A percentile compares a stretch with the other conserved stretches of the same genome.
Evolutionary conservation across 2,113 vertebrate species (phyloP).

Genomic region (Steatornis caripensis): DNA sequence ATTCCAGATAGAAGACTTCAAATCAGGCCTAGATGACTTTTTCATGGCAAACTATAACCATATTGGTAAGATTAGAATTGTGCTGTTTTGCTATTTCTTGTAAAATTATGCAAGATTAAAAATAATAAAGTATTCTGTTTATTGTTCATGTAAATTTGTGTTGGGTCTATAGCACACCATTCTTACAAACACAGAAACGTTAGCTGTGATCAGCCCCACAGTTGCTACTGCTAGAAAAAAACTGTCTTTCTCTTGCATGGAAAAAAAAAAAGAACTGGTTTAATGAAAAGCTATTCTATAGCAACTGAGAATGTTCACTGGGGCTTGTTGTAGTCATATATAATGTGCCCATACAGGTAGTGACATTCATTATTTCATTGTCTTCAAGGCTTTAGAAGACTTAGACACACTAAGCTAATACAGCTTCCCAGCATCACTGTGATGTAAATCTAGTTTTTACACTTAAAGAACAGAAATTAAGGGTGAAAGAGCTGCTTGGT

Average conservation of each 20-base stretch:
- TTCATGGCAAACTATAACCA: not conserved
- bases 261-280: not conserved
- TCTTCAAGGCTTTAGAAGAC: not conserved
- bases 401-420: not conserved
- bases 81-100: not conserved
- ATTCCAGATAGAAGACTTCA: slow-evolving; percentile 23
- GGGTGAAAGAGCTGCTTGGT: not conserved
- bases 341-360: no score
- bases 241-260: not conserved
- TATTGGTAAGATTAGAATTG: not conserved
- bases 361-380: not conserved
- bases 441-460: not conserved
- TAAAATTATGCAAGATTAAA: not conserved
- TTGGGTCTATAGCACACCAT: not conserved
- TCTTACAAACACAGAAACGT: not conserved
- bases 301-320: not conserved
- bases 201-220: not conserved
- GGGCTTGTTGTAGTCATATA: not conserved
- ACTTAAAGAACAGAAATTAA: not conserved
- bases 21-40: not conserved
- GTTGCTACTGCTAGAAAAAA: not conserved
- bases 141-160: not conserved
- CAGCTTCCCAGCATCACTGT: not conserved
- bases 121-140: not conserved
- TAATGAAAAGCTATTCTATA: not conserved